phyloP scores from a whole-genome alignment of 2,113 vertebrate species.

The Alosa alosa region DNA sequence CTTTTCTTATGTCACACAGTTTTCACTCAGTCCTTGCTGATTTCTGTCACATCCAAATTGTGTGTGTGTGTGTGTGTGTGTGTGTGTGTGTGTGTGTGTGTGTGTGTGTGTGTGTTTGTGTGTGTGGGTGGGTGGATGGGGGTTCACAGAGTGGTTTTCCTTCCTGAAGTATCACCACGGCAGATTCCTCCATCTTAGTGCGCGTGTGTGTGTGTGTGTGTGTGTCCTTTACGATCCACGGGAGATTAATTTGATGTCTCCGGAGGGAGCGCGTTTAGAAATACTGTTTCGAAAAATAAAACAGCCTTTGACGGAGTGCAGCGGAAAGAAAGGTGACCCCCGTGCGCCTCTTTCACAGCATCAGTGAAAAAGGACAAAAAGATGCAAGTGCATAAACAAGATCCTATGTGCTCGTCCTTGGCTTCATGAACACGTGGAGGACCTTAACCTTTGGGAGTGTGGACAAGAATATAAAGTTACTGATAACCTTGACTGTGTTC shows the following conservation, averaged over 20 bases:
- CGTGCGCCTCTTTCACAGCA: not conserved
- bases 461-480: not conserved
- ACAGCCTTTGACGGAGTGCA: not conserved
- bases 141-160: too few species aligned
- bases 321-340: not conserved
- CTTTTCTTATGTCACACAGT: too few species aligned
- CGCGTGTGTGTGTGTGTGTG: not conserved
- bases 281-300: too few species aligned
- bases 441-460: not conserved
- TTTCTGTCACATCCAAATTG: too few species aligned
- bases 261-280: too few species aligned
- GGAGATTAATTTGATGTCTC: too few species aligned
- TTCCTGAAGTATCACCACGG: not conserved
- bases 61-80: too few species aligned
- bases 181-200: not conserved
- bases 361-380: not conserved
- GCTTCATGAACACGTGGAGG: not conserved
- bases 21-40: too few species aligned
- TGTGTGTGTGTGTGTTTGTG: not conserved
- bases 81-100: not conserved
- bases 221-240: not conserved
- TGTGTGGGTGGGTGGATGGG: not conserved
- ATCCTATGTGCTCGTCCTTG: not conserved
- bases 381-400: conserved; percentile 1
- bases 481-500: not conserved